These are phyloP conservation scores for Hippocampus kuda DNA, from an alignment of 2,797 vertebrate species.

Conservation along the genomic window DNA sequence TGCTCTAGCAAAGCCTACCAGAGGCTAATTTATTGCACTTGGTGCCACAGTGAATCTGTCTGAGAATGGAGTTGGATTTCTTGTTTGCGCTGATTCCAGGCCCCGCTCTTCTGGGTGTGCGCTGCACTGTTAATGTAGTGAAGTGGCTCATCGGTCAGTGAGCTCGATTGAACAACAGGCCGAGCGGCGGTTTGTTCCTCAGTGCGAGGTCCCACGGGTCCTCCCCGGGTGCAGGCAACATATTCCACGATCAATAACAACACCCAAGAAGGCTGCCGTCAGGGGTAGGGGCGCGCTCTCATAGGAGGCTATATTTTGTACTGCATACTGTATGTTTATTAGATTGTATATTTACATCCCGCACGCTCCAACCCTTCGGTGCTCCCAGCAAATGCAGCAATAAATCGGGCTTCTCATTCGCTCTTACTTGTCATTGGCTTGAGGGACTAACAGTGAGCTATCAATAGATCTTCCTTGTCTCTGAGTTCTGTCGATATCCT, in stretches of 20 bases:
- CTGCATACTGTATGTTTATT: conserved; percentile 9
- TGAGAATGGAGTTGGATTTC: conserved; percentile 7
- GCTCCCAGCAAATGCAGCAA: conserved; percentile 15
- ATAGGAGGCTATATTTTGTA: conserved; percentile 17
- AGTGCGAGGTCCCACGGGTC: conserved; percentile 50
- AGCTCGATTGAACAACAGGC: conserved; percentile 67
- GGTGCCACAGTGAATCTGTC: not conserved
- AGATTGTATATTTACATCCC: conserved; percentile 7
- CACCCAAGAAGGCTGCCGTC: conserved; percentile 44
- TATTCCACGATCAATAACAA: conserved; percentile 63
- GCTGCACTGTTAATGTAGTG: conserved; percentile 64
- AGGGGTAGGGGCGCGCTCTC: conserved; percentile 7
- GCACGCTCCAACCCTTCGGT: conserved; percentile 3
- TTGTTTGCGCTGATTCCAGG: conserved; percentile 29
- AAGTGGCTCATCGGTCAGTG: conserved; percentile 65
- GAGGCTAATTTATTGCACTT: not conserved
- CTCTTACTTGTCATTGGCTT: not conserved
- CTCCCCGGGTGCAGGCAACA: conserved; percentile 49
- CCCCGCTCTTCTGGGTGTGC: conserved; percentile 25
- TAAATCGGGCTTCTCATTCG: conserved; percentile 1
- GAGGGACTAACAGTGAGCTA: not conserved
- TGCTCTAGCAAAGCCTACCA: not conserved
- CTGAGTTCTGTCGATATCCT: conserved; percentile 6
- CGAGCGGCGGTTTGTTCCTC: conserved; percentile 58
- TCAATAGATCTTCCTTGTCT: not conserved